A percentile compares a stretch with the other conserved stretches of the same genome.
These are phyloP conservation scores for Sturmia bella DNA, from an alignment of 2,888 invertebrate species.

Conservation along the genomic window DNA sequence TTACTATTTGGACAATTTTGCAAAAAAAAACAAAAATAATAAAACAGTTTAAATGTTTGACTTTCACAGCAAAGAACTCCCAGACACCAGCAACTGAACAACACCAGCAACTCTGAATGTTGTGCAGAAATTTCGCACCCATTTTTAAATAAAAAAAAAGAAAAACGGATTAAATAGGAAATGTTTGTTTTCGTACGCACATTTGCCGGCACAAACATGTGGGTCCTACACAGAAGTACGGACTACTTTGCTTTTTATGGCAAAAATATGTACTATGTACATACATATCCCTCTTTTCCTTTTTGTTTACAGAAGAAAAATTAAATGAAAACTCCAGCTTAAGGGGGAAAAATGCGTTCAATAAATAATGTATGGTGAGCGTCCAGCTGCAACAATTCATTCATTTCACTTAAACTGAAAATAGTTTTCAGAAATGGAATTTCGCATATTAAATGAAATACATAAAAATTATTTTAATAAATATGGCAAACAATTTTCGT, in stretches of 20 bases:
- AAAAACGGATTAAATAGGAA: neutral
- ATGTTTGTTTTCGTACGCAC: neutral
- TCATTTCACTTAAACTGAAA: neutral
- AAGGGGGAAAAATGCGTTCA: too few species aligned
- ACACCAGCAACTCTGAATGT: too few species aligned
- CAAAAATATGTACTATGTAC: neutral
- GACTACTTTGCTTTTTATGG: too few species aligned
- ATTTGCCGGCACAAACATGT: neutral
- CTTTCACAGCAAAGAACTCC: constrained; percentile 25
- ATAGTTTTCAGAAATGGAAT: neutral
- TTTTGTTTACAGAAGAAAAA: constrained; percentile 5
- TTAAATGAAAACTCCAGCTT: neutral
- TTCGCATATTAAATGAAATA: too few species aligned
- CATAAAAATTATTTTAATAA: too few species aligned
- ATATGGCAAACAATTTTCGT: too few species aligned
- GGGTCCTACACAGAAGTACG: too few species aligned
- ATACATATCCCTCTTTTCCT: neutral
- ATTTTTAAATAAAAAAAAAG: constrained; percentile 34
- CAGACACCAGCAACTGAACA: neutral
- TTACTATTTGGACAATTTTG: constrained; percentile 33
- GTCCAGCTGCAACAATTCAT: too few species aligned
- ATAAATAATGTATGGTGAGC: too few species aligned
- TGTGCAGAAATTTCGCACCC: constrained; percentile 55
- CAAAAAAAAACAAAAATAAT: too few species aligned
- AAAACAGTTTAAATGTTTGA: constrained; percentile 16